Evolutionary conservation across 2,797 vertebrate genomes (phyloP), one percentile per base, ranked within the genome.

Genomic region (Aplochiton taeniatus): DNA sequence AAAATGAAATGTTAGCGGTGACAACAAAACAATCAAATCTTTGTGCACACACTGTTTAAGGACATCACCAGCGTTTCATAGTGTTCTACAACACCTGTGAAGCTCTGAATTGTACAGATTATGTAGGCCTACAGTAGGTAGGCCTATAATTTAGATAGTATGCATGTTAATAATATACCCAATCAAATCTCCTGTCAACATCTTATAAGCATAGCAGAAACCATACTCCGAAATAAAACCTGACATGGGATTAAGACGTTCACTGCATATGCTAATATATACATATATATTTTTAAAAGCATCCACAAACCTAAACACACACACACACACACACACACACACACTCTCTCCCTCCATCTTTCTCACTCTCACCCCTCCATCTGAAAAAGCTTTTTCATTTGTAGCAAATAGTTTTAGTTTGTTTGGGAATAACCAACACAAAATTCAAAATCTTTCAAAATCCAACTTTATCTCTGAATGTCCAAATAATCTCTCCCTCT

Each of bases 251-350:
- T 94, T 93, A 93, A 89, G 76, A 70, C 83, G 88, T 92, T 90
- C 92, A 94, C 92, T 95, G 92, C 91, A 76, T 95, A 95, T 31
- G 94, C 93, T 88, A 88, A 77, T 89, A 94, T 94, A 94, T 88
- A 70, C 74, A 86, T 31, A 31, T 31, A 93, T 77, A 81, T 88
- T 68, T 82, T 75, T 83, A 31, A 31, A 31, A 31, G 6, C 2
- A 31, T 31, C 31, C 31, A 31, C 31, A 31, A 31, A 31, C 31
- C 2, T 31, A 31, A 31, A 31, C 6, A n/a, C 12, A 17, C 14
- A 16, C 49, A 51, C 52, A 31, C 6, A n/a, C 12, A 17, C 14
- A 16, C 49, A 51, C 52, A 31, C 6, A n/a, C 12, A 17, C 14
- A 16, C 49, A 51, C 52, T 54, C 8, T 54, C 52, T 54, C 9